Base-by-base conservation (phyloP, 2,888 invertebrate species). In the Ophonus ardosiacus region DNA sequence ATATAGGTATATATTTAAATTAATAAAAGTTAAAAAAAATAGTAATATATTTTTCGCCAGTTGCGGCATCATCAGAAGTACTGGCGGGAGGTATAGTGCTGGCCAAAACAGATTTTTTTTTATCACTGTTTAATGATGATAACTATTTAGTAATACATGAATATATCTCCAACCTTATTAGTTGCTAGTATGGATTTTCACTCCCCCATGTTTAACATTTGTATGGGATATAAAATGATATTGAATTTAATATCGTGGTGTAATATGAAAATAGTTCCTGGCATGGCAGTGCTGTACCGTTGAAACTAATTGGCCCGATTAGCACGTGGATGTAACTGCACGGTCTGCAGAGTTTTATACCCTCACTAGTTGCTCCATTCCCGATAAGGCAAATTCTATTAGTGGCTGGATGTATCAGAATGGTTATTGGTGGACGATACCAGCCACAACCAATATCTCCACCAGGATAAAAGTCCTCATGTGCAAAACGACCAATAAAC, bases 371-470 rank as follows among this genome's bases (percentile, higher is more conserved):
- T 71, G 81, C 81, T 31, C 56, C 68, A 61, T 68, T 81, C 24
- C 81, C 68, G 81, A 81, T 81, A 81, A 81, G 61, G 81, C 51
- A 81, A 81, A 81, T 81, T 81, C 81, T 81, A 81, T 81, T 81
- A 81, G 81, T 81, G 61, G 81, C 63, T 61, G 81, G 81, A 65
- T 63, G 81, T 68, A 81, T 81, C 81, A 38, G 24, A 81, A 81
- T 81, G 81, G 71, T 68, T 81, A 81, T 81, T 63, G 65, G 43
- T 40, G n/a, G 63, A 18, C 51, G 65, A 63, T 43, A 21, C 81
- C 65, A 81, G 18, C 18, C 57, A 61, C 80, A 40, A 63, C 63
- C 63, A 63, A 63, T 68, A 68, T 68, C 68, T 68, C 71, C 71
- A 51, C 13, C 31, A 31, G 43, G 43, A 51, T 51, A 51, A 51